phyloP scores from a whole-genome alignment of 2,113 vertebrate species.

The Tychaedon coryphoeus region DNA sequence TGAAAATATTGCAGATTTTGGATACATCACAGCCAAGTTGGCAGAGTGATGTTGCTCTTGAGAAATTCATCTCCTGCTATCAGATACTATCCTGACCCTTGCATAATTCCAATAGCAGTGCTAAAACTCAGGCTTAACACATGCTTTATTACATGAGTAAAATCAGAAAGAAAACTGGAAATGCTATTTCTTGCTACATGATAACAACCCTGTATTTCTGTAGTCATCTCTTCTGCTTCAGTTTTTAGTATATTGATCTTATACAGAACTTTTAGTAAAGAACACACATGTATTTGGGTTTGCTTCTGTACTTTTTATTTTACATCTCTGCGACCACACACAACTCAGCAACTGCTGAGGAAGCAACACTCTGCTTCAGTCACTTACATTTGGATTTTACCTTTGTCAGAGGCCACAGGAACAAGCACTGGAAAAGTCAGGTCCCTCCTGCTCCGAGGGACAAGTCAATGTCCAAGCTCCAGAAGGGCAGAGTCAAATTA shows the following conservation, averaged over 20 bases:
- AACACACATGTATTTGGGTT: not conserved
- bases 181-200: not conserved
- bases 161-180: not conserved
- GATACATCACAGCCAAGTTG: not conserved
- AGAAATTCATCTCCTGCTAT: not conserved
- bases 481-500: not conserved
- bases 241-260: conserved; percentile 16
- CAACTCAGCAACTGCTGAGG: not conserved
- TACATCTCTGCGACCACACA: not conserved
- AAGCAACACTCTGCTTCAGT: not conserved
- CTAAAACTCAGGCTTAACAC: not conserved
- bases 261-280: conserved; percentile 51
- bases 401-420: not conserved
- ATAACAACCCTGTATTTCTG: not conserved
- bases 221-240: not conserved
- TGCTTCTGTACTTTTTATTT: not conserved
- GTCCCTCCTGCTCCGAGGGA: not conserved
- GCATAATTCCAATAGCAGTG: not conserved
- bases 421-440: not conserved
- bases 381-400: not conserved
- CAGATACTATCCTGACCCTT: not conserved
- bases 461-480: not conserved
- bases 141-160: not conserved
- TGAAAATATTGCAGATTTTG: not conserved
- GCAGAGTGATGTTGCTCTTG: not conserved